Base-by-base conservation (phyloP, 2,113 vertebrate species). In the Coryphaenoides rupestris region DNA sequence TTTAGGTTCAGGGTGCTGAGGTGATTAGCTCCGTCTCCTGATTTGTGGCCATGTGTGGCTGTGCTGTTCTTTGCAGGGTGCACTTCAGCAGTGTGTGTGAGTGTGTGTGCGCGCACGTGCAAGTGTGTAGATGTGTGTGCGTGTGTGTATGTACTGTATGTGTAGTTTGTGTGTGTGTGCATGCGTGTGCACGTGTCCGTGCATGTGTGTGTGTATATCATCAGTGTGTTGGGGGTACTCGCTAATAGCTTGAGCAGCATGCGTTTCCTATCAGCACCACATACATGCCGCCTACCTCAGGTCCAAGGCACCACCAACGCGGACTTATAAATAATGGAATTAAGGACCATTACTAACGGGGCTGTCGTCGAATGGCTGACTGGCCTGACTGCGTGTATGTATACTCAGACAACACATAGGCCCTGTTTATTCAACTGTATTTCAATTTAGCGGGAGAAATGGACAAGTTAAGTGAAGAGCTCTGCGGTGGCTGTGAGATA, bases 401-500 rank as follows among this genome's bases (percentile, higher is more conserved):
- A 73, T 85, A 72, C 70, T 85, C 74, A 81, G 62, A 68, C 72
- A 73, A 81, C 58, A 62, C 72, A 78, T 80, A 83, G 75, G 82
- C 78, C 81, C 81, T 75, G 84, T 87, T 87, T 82, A 84, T 75
- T 65, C 76, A 74, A 76, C 75, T 65, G 63, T 79, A 80, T 85
- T 87, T 87, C 87, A 84, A 49, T 49, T 86, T 87, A 75, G 74
- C 64, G 63, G 81, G 75, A 78, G 77, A 85, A 83, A 87, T 82
- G 75, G 62, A 78, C 64, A 57, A 60, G 40, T 56, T 49, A 26
- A 49, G 14, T 49, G 47, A 16, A 49, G 26, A 84, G 28, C 28
- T 2, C 28, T 33, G 28, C 80, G 80, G 80, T 84, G 78, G 84
- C 86, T 81, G 3, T 72, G 64, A 55, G 60, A 68, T 79, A 76